phyloP scores from a whole-genome alignment of 1,140 invertebrate species.

The Patella vulgata region DNA sequence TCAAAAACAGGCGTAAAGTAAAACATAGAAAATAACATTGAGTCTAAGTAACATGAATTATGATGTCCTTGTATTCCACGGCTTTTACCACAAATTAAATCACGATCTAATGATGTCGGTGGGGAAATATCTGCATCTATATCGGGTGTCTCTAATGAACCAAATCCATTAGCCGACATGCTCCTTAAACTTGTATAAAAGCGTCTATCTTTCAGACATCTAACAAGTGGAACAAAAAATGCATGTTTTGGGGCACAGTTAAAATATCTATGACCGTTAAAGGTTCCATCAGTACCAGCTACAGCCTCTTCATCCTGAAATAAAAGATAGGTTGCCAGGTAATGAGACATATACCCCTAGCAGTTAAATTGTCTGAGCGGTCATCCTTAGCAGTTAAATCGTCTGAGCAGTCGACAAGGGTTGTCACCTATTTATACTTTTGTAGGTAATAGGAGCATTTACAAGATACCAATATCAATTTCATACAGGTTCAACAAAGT shows the following conservation, averaged over 20 bases:
- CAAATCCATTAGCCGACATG: slow-evolving; percentile 60
- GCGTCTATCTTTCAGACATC: slow-evolving; percentile 81
- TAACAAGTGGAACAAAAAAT: slow-evolving; percentile 80
- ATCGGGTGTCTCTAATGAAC: slow-evolving; percentile 78
- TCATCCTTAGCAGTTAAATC: too few relatives aligned
- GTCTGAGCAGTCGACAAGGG: too few relatives aligned
- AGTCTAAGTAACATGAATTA: slow-evolving; percentile 98
- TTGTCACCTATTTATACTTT: too few relatives aligned
- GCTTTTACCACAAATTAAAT: slow-evolving; percentile 63
- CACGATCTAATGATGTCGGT: slow-evolving; percentile 63
- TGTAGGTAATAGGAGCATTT: too few relatives aligned
- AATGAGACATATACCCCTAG: too few relatives aligned
- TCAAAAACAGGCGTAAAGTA: slow-evolving; percentile 95
- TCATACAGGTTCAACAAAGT: too few relatives aligned
- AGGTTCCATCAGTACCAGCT: slow-evolving; percentile 79
- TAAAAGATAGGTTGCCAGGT: too few relatives aligned
- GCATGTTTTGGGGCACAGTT: slow-evolving; percentile 77
- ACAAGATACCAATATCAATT: too few relatives aligned
- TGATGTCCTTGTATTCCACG: slow-evolving; percentile 95
- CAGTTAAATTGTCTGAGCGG: too few relatives aligned
- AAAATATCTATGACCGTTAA: slow-evolving; percentile 78
- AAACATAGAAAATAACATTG: slow-evolving; percentile 96
- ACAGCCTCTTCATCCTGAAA: slow-evolving; percentile 80
- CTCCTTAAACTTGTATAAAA: slow-evolving; percentile 72
- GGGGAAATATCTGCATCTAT: slow-evolving; percentile 83